These are phyloP conservation scores for Papilio xuthus DNA, from an alignment of 1,140 invertebrate species.

Conservation along the genomic window DNA sequence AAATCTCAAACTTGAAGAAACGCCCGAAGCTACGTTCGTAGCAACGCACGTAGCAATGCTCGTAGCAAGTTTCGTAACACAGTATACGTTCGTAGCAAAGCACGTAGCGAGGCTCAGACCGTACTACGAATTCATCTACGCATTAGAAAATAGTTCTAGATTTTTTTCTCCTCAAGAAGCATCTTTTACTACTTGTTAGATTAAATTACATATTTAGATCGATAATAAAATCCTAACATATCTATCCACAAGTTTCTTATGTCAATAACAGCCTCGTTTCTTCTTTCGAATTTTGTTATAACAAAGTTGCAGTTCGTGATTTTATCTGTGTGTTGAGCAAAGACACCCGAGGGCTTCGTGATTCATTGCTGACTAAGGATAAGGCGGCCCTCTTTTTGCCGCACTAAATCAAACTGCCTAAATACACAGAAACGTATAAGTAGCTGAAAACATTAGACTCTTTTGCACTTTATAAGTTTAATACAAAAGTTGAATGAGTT, in stretches of 20 bases:
- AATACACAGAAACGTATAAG: slow-evolving; percentile 5
- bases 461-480: background rate
- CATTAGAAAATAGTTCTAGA: background rate
- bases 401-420: slow-evolving; percentile 24
- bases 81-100: background rate
- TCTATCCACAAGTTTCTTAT: background rate
- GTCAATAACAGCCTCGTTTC: slow-evolving; percentile 1
- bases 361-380: slow-evolving; percentile 22
- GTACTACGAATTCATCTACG: background rate
- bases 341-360: slow-evolving; percentile 4
- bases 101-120: background rate
- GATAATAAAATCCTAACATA: background rate
- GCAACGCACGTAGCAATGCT: background rate
- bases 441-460: background rate
- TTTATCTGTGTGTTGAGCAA: slow-evolving; percentile 19
- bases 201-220: background rate
- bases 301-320: slow-evolving; percentile 2
- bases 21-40: background rate
- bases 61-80: too few species aligned
- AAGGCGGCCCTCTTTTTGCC: slow-evolving; percentile 5
- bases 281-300: slow-evolving; percentile 12
- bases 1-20: too few species aligned
- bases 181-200: background rate
- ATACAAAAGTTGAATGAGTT: background rate
- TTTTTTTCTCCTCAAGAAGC: background rate